These are phyloP conservation scores for Plecturocebus donacophilus DNA, from an alignment of 2,113 vertebrate species.

Conservation along the genomic window DNA sequence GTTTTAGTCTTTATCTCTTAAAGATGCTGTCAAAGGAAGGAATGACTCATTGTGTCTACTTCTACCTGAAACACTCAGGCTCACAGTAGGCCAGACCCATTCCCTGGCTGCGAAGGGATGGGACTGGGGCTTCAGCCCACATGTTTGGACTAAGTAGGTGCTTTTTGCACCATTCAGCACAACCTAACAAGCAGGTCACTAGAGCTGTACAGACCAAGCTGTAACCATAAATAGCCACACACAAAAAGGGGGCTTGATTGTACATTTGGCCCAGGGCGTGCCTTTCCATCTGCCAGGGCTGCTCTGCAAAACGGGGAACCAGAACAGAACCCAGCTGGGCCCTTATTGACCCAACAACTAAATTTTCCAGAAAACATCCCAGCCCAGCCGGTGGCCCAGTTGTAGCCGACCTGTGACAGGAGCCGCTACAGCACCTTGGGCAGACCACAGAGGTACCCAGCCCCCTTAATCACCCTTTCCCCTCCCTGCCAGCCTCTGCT, in stretches of 20 bases:
- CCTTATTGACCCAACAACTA: not conserved
- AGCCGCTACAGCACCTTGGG: not conserved
- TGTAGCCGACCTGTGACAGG: not conserved
- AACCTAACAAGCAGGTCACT: not conserved
- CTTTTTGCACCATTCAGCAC: not conserved
- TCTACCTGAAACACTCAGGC: not conserved
- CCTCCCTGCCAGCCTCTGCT: not conserved
- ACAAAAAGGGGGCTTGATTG: too few species aligned
- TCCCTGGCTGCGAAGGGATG: not conserved
- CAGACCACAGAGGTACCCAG: not conserved
- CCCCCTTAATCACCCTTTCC: not conserved
- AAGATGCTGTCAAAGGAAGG: not conserved
- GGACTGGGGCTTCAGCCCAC: too few species aligned
- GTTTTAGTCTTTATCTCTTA: not conserved
- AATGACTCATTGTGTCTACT: not conserved
- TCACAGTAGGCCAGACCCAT: not conserved
- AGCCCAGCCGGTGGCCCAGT: not conserved
- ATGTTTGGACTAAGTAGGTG: not conserved
- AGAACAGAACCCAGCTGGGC: not conserved
- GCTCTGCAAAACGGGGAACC: not conserved
- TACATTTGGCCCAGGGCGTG: not conserved
- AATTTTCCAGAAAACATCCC: not conserved
- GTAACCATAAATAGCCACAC: not conserved
- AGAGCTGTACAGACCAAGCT: not conserved
- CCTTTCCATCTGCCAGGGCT: not conserved